A percentile compares a stretch with the other conserved stretches of the same genome.
phyloP scores from a whole-genome alignment of 2,113 vertebrate species.

The Pipa parva region DNA sequence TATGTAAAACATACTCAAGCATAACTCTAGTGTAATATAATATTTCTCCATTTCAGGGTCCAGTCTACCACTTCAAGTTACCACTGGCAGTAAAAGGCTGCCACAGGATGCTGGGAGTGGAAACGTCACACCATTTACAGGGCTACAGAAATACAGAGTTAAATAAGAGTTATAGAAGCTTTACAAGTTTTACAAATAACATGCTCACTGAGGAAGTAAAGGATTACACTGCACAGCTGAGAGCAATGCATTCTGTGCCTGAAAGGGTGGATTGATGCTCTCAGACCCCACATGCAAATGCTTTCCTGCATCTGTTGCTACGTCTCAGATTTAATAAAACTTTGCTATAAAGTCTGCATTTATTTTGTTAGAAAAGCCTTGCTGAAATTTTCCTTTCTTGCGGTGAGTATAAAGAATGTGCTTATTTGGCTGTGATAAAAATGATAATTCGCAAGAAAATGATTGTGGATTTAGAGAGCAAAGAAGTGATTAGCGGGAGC shows the following conservation, averaged over 20 bases:
- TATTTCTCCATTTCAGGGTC: too few species aligned
- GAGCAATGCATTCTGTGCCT: not conserved
- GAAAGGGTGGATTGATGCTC: not conserved
- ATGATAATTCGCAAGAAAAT: constrained; percentile 81
- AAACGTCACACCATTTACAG: too few species aligned
- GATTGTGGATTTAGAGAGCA: constrained; percentile 81
- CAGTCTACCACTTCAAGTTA: too few species aligned
- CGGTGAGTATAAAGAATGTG: constrained; percentile 80
- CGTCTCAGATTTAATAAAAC: constrained; percentile 47
- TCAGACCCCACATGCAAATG: constrained; percentile 6
- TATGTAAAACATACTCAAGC: too few species aligned
- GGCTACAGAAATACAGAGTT: too few species aligned
- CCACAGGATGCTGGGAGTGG: too few species aligned
- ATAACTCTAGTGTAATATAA: too few species aligned
- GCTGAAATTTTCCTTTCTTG: constrained; percentile 61
- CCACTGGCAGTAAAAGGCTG: too few species aligned
- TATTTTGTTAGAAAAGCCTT: constrained; percentile 56
- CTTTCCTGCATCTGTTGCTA: constrained; percentile 24
- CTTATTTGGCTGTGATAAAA: constrained; percentile 88
- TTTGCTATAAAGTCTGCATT: constrained; percentile 51
- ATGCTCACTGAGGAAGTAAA: too few species aligned
- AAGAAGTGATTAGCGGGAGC: constrained; percentile 78
- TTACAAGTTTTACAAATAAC: too few species aligned
- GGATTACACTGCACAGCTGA: too few species aligned
- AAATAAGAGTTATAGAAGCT: too few species aligned